Evolutionary conservation across 1,140 invertebrate species (phyloP).

Genomic region (Camponotus vicinus): DNA sequence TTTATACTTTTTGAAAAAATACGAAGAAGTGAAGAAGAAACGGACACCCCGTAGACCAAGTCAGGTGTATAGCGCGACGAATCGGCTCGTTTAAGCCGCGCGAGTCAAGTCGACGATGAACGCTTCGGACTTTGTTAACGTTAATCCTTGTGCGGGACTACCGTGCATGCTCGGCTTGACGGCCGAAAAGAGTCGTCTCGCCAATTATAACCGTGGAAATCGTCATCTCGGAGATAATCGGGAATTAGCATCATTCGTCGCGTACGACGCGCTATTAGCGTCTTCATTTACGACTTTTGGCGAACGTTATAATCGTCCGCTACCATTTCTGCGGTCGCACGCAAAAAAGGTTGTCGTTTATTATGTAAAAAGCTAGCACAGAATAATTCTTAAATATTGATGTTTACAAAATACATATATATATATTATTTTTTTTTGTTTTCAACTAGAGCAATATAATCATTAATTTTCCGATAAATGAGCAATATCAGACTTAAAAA

Average conservation of each 20-base stretch:
- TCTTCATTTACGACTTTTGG: constrained; percentile 15
- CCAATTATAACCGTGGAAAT: constrained; percentile 62
- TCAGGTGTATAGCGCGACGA: constrained; percentile 60
- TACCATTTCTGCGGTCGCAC: background rate
- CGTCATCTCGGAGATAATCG: constrained; percentile 47
- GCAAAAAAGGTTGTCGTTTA: no score
- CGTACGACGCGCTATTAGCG: constrained; percentile 12
- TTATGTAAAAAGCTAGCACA: background rate
- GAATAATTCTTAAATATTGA: background rate
- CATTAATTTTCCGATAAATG: background rate
- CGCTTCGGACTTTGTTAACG: constrained; percentile 61
- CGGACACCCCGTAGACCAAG: constrained; percentile 64
- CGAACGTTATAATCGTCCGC: constrained; percentile 25
- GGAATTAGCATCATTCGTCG: constrained; percentile 53
- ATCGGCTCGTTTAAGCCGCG: constrained; percentile 58
- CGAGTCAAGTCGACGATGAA: constrained; percentile 44
- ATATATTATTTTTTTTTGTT: background rate
- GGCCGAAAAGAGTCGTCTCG: constrained; percentile 35
- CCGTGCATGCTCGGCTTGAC: constrained; percentile 42
- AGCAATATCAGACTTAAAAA: background rate
- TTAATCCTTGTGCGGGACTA: constrained; percentile 61
- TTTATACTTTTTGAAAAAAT: background rate
- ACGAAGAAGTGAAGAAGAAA: background rate
- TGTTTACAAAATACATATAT: background rate
- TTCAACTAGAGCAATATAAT: background rate